These are phyloP conservation scores for Tachuris rubrigastra DNA, from an alignment of 2,113 vertebrate species.

Conservation along the genomic window DNA sequence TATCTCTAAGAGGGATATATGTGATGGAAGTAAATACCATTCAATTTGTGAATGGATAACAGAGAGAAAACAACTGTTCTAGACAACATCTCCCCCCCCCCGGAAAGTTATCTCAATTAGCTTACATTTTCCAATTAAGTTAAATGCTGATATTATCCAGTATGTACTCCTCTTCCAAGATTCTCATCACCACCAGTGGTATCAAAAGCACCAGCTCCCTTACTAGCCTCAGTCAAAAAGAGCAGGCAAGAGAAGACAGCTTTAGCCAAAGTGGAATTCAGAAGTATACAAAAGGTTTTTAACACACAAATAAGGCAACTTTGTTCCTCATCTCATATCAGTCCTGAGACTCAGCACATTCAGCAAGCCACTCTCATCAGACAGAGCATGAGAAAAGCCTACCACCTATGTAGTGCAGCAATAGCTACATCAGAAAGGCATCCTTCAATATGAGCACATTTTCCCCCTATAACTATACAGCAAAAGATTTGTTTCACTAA, in stretches of 20 bases:
- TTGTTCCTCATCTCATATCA: not conserved
- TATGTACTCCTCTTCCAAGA: not conserved
- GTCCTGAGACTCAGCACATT: not conserved
- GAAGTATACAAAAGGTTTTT: not conserved
- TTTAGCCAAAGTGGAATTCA: not conserved
- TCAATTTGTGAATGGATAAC: not conserved
- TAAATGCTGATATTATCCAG: not conserved
- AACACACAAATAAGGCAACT: not conserved
- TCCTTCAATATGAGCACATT: not conserved
- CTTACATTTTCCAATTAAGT: slow-evolving; percentile 1
- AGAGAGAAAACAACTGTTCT: not conserved
- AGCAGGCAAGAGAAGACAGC: not conserved
- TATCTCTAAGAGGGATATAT: not conserved
- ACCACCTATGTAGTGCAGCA: not conserved
- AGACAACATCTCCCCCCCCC: not conserved
- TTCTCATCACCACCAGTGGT: not conserved
- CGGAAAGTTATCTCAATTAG: slow-evolving; percentile 7
- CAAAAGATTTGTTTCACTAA: not conserved
- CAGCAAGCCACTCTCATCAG: not conserved
- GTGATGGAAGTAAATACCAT: not conserved
- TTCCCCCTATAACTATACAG: not conserved
- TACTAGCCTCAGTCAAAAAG: not conserved
- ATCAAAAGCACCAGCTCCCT: not conserved
- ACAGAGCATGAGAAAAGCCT: not conserved
- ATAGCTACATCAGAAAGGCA: not conserved